Conservation (phyloP, 2,113 vertebrate species). For the Neodon shergylaensis region DNA sequence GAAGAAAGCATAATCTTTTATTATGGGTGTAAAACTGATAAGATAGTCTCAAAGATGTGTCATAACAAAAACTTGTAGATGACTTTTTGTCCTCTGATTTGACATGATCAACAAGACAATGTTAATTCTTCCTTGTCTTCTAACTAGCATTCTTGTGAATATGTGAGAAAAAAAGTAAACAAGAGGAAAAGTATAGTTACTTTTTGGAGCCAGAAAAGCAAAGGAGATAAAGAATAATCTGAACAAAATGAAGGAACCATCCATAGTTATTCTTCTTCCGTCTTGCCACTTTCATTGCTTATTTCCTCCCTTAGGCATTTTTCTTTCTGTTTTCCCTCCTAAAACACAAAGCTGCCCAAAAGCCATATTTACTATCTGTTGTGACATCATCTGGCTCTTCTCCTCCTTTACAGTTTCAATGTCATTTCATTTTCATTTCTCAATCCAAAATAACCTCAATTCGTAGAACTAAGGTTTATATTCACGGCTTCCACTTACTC, state of each 20-base stretch:
- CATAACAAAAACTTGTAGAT: neutral
- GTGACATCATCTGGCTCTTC: neutral
- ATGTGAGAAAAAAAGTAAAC: neutral
- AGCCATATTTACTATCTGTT: neutral
- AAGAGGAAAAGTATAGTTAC: neutral
- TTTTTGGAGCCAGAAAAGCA: neutral
- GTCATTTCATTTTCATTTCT: conserved; percentile 21
- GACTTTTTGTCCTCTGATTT: neutral
- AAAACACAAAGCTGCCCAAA: conserved; percentile 31
- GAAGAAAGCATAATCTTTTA: neutral
- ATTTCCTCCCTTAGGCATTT: neutral
- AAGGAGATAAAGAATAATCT: neutral
- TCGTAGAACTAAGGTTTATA: neutral
- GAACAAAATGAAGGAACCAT: conserved; percentile 5
- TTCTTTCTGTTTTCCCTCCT: neutral
- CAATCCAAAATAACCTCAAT: conserved; percentile 1
- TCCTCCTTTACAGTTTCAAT: neutral
- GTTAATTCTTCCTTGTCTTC: neutral
- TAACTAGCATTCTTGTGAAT: neutral
- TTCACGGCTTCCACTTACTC: neutral
- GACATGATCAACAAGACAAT: neutral
- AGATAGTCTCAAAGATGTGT: neutral
- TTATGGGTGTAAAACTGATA: neutral
- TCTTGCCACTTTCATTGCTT: neutral
- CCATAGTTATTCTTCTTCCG: neutral